Conservation (phyloP, 2,797 vertebrate genomes). For the Coregonus sp. region DNA sequence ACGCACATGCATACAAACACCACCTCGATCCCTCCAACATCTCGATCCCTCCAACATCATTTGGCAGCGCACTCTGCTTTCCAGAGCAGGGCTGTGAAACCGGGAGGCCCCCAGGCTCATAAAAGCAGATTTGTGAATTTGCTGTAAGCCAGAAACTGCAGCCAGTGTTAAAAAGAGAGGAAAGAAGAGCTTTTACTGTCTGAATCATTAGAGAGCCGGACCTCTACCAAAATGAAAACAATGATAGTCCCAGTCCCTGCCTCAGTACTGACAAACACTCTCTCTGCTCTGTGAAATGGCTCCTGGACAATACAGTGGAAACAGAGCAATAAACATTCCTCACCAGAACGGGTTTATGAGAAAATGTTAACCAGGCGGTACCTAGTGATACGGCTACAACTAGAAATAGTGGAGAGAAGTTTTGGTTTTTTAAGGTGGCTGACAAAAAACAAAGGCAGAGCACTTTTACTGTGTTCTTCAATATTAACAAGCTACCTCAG, state of each 20-base stretch:
- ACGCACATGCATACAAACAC: neutral
- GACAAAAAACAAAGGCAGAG: neutral
- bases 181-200: slow-evolving; percentile 6
- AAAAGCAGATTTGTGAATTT: slow-evolving; percentile 23
- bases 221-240: slow-evolving; percentile 19
- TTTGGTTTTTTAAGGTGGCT: neutral
- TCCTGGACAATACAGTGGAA: slow-evolving; percentile 41
- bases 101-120: neutral
- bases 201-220: neutral
- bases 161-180: slow-evolving; percentile 11
- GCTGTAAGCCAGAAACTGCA: slow-evolving; percentile 11
- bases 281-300: slow-evolving; percentile 22
- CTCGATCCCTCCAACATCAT: neutral
- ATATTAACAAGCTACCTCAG: neutral
- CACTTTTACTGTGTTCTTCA: too few species aligned
- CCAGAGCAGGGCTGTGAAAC: slow-evolving; percentile 4
- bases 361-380: neutral
- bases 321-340: slow-evolving; percentile 38
- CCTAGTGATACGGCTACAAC: slow-evolving; percentile 15
- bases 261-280: slow-evolving; percentile 23
- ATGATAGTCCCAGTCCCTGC: slow-evolving; percentile 20
- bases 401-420: slow-evolving; percentile 2
- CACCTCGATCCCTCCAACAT: neutral
- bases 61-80: slow-evolving; percentile 12
- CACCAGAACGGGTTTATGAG: slow-evolving; percentile 24